Evolutionary conservation across 2,113 vertebrate genomes (phyloP).

Genomic region (Pomatostomus ruficeps): DNA sequence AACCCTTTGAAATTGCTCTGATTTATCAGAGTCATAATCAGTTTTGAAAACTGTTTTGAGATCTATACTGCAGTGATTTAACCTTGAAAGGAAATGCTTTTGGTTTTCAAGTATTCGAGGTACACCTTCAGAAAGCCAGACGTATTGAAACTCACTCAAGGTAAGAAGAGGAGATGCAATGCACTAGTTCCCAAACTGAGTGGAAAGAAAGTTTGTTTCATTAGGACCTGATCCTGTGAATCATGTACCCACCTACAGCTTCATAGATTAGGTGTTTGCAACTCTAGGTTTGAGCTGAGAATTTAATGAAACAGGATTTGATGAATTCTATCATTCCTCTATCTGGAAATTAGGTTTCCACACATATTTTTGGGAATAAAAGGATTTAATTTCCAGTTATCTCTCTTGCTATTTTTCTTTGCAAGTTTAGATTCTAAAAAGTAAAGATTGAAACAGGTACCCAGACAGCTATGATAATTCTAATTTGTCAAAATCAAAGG

Average conservation of each 20-base stretch:
- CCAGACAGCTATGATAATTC: neutral
- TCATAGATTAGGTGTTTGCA: neutral
- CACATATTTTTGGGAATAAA: neutral
- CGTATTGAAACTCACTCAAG: neutral
- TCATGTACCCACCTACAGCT: slow-evolving; percentile 26
- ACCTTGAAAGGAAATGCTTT: neutral
- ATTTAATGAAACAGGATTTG: neutral
- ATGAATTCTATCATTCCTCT: neutral
- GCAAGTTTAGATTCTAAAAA: neutral
- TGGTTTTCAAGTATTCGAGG: neutral
- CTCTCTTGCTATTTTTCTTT: neutral
- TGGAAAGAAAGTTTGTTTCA: slow-evolving; percentile 18
- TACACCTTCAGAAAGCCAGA: neutral
- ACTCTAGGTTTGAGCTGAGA: neutral
- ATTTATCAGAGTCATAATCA: neutral
- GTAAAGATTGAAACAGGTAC: neutral
- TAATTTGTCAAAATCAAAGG: neutral
- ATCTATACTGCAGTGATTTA: neutral
- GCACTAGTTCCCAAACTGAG: neutral
- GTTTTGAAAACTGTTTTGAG: neutral
- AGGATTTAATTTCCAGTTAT: neutral
- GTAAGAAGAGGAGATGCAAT: neutral
- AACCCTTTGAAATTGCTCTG: neutral
- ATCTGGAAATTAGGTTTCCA: neutral
- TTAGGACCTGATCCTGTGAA: slow-evolving; percentile 2